Percentiles rank a stretch among this genome's conserved stretches.
These are phyloP conservation scores for Laticauda laticaudata DNA, from an alignment of 2,113 vertebrate species.

Conservation along the genomic window DNA sequence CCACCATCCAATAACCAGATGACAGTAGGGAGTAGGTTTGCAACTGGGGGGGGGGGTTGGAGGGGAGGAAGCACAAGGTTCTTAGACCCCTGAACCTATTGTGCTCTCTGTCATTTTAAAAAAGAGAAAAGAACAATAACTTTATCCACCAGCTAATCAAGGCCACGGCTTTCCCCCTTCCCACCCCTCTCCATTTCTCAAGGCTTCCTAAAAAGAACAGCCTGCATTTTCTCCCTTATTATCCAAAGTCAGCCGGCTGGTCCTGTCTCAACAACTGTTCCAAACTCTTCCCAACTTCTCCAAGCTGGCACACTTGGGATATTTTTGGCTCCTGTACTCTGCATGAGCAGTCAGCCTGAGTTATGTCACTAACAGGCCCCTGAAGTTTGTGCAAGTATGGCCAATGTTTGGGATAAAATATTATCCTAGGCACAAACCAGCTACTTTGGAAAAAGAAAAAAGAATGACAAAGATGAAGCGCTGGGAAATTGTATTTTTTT, in stretches of 20 bases:
- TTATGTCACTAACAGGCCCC: not conserved
- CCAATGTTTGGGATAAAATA: not conserved
- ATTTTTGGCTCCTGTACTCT: not conserved
- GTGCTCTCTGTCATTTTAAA: not conserved
- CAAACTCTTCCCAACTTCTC: not conserved
- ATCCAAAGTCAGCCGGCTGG: not conserved
- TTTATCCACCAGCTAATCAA: not conserved
- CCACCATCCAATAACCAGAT: slow-evolving; percentile 19
- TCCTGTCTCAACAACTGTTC: not conserved
- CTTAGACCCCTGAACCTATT: not conserved
- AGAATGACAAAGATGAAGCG: not conserved
- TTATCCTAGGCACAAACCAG: not conserved
- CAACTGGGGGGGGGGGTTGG: not conserved
- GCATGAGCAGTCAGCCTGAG: not conserved
- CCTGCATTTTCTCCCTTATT: not conserved
- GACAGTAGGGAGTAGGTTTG: not conserved
- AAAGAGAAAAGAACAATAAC: not conserved
- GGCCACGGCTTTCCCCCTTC: not conserved
- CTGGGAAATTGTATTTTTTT: not conserved
- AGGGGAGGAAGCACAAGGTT: not conserved
- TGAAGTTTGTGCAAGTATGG: not conserved
- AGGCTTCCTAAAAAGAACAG: not conserved
- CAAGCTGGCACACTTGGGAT: not conserved
- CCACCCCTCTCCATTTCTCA: not conserved
- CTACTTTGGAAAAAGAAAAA: not conserved